A percentile compares a stretch with the other conserved stretches of the same genome.
These are phyloP conservation scores for Dendrolimus houi DNA, from an alignment of 2,888 invertebrate genomes.

Conservation along the genomic window DNA sequence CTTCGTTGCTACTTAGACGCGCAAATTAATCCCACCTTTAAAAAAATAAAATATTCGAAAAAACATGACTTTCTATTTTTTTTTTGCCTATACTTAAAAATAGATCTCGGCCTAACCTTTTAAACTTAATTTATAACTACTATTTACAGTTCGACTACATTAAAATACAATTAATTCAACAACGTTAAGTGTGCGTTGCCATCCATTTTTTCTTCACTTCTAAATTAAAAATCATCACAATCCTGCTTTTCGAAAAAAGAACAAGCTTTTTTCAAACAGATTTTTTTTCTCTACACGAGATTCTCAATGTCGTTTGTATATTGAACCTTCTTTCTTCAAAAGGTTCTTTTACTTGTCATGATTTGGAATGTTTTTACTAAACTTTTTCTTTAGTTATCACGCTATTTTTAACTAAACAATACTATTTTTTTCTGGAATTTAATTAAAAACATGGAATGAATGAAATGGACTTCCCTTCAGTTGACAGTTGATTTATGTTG, in stretches of 20 bases:
- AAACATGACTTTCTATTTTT: conserved; percentile 31
- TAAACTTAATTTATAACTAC: conserved; percentile 39
- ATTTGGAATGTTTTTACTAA: too few relatives aligned
- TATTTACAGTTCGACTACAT: conserved; percentile 54
- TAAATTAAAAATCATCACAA: background rate
- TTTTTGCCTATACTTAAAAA: conserved; percentile 48
- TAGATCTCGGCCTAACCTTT: conserved; percentile 55
- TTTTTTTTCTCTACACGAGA: background rate
- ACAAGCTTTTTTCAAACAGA: too few relatives aligned
- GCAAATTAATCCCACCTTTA: conserved; percentile 40
- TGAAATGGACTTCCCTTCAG: conserved; percentile 9
- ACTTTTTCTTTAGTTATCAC: too few relatives aligned
- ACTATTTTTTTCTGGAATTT: conserved; percentile 3
- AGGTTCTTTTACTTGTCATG: too few relatives aligned
- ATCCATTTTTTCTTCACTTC: conserved; percentile 6
- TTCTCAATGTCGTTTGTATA: background rate
- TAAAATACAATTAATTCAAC: conserved; percentile 35
- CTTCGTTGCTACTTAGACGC: conserved; percentile 67
- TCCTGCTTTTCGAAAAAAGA: too few relatives aligned
- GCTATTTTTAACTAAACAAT: too few relatives aligned
- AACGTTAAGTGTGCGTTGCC: conserved; percentile 15
- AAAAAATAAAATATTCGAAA: conserved; percentile 57
- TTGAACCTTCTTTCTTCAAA: too few relatives aligned
- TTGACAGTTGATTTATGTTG: too few relatives aligned
- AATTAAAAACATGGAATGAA: conserved; percentile 20